Evolutionary conservation across 2,797 vertebrate species (phyloP).

Genomic region (Agapornis canus): DNA sequence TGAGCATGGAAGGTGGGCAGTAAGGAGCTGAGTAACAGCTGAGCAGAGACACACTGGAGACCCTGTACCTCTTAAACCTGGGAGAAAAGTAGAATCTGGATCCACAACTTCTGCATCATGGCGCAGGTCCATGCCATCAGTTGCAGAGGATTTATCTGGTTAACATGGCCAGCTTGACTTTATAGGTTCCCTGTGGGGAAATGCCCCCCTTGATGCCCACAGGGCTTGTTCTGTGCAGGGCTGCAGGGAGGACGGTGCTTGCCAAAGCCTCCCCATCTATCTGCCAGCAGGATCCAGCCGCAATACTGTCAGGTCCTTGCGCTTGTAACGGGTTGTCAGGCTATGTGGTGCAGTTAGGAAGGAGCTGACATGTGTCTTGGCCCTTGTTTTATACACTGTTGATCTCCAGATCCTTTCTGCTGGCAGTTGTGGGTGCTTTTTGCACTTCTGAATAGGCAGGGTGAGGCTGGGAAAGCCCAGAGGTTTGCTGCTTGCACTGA

Average conservation of each 20-base stretch:
- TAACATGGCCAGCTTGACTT: background rate
- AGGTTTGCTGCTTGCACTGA: rapidly evolving
- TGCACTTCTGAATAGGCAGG: background rate
- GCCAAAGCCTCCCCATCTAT: background rate
- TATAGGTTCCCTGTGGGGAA: background rate
- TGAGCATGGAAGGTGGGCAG: background rate
- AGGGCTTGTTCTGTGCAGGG: background rate
- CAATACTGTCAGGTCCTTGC: background rate
- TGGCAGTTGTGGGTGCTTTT: background rate
- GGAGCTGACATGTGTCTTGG: background rate
- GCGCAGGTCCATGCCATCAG: background rate
- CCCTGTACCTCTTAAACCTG: background rate
- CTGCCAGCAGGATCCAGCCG: background rate
- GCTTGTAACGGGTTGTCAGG: background rate
- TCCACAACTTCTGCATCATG: background rate
- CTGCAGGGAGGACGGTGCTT: background rate
- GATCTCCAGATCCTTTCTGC: background rate
- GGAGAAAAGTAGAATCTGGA: background rate
- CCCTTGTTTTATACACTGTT: background rate
- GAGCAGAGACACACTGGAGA: background rate
- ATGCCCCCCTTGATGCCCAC: background rate
- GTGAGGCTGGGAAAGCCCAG: background rate
- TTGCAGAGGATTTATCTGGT: background rate
- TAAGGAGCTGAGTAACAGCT: background rate
- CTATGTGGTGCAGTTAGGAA: background rate